These are phyloP conservation scores for Pogonomyrmex californicus DNA, from an alignment of 1,140 invertebrate genomes.

Conservation along the genomic window DNA sequence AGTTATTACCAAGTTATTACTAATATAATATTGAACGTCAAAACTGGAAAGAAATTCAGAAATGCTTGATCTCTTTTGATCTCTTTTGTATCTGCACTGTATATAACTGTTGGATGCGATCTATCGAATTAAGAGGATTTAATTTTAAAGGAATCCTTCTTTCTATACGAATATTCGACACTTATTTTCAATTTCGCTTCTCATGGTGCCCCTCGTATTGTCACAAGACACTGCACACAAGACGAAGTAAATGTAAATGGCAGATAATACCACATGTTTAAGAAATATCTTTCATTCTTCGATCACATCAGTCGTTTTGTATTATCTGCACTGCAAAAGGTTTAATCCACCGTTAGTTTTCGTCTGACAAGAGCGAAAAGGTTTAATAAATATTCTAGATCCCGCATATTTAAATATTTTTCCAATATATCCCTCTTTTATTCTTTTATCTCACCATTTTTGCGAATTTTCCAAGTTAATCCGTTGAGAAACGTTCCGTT, in stretches of 20 bases:
- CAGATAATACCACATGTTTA: conserved; percentile 12
- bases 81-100: no score
- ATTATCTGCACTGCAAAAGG: conserved; percentile 31
- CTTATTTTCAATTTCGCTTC: not conserved
- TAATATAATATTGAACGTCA: not conserved
- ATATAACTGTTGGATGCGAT: not conserved
- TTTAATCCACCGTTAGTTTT: conserved; percentile 31
- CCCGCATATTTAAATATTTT: no score
- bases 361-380: conserved; percentile 44
- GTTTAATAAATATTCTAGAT: no score
- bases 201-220: not conserved
- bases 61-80: not conserved
- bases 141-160: not conserved
- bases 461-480: no score
- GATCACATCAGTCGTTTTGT: conserved; percentile 52
- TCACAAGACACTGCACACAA: not conserved
- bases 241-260: conserved; percentile 21
- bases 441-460: no score
- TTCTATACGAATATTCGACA: not conserved
- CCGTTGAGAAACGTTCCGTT: no score
- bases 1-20: not conserved
- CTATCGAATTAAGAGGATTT: conserved; percentile 17
- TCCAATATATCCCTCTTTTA: no score
- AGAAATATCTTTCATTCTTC: conserved; percentile 49
- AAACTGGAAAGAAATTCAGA: not conserved